These are phyloP conservation scores for Zaprionus lachaisei DNA, from an alignment of 1,140 invertebrate species.

Conservation along the genomic window DNA sequence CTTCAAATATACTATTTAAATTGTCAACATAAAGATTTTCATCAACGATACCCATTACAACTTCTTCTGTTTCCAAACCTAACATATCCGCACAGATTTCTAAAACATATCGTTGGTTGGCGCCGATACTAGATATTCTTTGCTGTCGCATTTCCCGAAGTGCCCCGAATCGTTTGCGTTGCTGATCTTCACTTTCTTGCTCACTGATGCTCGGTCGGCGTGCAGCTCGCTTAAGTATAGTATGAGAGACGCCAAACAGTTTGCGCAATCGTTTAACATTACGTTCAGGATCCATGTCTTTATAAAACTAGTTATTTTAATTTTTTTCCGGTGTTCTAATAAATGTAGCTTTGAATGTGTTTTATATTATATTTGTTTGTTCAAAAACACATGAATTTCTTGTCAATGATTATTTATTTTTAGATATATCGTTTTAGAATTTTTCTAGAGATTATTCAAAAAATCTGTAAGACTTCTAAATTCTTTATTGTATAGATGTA, in stretches of 20 bases:
- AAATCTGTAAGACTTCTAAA: too few relatives aligned
- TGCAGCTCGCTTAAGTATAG: slow-evolving; percentile 60
- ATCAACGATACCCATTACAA: slow-evolving; percentile 89
- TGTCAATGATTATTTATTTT: neutral
- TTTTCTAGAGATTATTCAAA: too few relatives aligned
- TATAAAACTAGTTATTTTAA: slow-evolving; percentile 4
- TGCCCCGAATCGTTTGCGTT: slow-evolving; percentile 54
- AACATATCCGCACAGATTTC: slow-evolving; percentile 87
- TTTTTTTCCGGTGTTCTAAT: neutral
- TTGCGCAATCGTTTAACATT: slow-evolving; percentile 61
- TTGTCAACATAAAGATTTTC: slow-evolving; percentile 86
- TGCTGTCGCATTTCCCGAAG: slow-evolving; percentile 63
- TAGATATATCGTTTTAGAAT: neutral
- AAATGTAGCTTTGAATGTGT: neutral
- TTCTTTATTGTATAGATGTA: too few relatives aligned
- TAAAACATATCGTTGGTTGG: slow-evolving; percentile 87
- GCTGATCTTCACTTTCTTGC: slow-evolving; percentile 62
- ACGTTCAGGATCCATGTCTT: slow-evolving; percentile 63
- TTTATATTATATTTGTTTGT: neutral
- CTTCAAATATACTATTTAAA: slow-evolving; percentile 86
- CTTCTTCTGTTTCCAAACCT: slow-evolving; percentile 85
- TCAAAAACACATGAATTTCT: neutral
- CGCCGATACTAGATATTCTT: slow-evolving; percentile 63
- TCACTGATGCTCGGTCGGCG: slow-evolving; percentile 63
- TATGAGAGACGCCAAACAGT: slow-evolving; percentile 64